Percentiles rank a stretch among this genome's conserved stretches.
Conservation (phyloP, 2,888 invertebrate genomes). For the Tenthredo livida region DNA sequence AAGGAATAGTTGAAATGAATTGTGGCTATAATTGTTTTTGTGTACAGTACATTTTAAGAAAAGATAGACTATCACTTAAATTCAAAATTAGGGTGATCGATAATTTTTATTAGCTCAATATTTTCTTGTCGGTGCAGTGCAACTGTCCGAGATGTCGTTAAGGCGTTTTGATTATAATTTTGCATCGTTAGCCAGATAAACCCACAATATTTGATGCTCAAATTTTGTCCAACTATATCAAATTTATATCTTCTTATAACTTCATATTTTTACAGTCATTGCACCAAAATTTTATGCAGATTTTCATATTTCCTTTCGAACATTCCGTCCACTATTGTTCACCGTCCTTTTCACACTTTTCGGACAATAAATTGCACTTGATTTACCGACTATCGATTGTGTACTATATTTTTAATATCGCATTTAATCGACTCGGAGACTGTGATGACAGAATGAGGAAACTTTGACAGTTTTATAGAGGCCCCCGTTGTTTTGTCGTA, state of each 20-base stretch:
- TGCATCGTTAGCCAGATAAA: neutral
- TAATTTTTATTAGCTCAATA: constrained; percentile 11
- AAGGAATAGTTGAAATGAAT: constrained; percentile 67
- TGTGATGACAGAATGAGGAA: constrained; percentile 50
- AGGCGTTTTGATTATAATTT: neutral
- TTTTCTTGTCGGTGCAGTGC: constrained; percentile 21
- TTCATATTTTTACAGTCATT: neutral
- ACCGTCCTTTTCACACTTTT: neutral
- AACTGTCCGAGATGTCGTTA: neutral
- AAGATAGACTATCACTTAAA: constrained; percentile 40
- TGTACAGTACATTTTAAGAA: constrained; percentile 53
- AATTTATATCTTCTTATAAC: neutral
- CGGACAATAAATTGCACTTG: neutral
- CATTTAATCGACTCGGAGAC: constrained; percentile 48
- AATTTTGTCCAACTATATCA: neutral
- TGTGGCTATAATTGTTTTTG: constrained; percentile 13
- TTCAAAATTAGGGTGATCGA: constrained; percentile 39
- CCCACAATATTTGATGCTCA: neutral
- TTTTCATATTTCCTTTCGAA: neutral
- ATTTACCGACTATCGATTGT: constrained; percentile 8
- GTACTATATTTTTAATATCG: neutral
- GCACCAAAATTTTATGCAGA: neutral
- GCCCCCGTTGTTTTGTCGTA: constrained; percentile 2
- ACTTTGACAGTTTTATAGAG: constrained; percentile 28
- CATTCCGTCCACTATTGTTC: neutral